These are phyloP conservation scores for Sterna hirundo DNA, from an alignment of 2,113 vertebrate species.

Conservation along the genomic window DNA sequence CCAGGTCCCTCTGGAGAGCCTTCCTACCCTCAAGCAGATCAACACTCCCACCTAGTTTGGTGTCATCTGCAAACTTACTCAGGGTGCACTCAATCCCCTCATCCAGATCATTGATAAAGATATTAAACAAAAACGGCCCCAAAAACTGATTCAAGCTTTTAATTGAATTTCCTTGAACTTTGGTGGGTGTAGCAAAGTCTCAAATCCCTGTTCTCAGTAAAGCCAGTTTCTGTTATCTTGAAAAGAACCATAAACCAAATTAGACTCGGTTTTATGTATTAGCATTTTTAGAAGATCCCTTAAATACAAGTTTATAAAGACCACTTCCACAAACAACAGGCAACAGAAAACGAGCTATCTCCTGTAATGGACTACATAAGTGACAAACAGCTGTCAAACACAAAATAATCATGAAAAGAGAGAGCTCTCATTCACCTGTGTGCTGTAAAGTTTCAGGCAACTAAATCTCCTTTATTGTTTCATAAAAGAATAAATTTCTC, in stretches of 20 bases:
- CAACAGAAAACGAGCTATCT: background rate
- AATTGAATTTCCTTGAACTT: background rate
- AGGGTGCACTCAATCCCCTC: too few relatives aligned
- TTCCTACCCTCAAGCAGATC: too few relatives aligned
- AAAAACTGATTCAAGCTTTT: background rate
- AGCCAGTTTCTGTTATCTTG: background rate
- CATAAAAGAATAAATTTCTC: background rate
- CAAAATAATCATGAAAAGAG: background rate
- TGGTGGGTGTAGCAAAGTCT: background rate
- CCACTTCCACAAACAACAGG: background rate
- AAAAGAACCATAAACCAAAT: background rate
- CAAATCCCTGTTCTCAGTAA: conserved; percentile 2
- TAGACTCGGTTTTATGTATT: background rate
- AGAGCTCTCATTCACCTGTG: background rate
- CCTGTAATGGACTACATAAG: background rate
- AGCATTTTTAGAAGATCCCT: background rate
- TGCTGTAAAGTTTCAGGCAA: background rate
- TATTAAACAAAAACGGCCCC: too few relatives aligned
- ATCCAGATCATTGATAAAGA: too few relatives aligned
- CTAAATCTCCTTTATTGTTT: background rate
- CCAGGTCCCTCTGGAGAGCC: too few relatives aligned
- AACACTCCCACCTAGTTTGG: too few relatives aligned
- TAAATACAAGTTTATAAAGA: background rate
- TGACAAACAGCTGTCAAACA: background rate
- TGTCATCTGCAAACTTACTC: too few relatives aligned